Conservation (phyloP, 2,797 vertebrate genomes). For the Takifugu ocellatus region DNA sequence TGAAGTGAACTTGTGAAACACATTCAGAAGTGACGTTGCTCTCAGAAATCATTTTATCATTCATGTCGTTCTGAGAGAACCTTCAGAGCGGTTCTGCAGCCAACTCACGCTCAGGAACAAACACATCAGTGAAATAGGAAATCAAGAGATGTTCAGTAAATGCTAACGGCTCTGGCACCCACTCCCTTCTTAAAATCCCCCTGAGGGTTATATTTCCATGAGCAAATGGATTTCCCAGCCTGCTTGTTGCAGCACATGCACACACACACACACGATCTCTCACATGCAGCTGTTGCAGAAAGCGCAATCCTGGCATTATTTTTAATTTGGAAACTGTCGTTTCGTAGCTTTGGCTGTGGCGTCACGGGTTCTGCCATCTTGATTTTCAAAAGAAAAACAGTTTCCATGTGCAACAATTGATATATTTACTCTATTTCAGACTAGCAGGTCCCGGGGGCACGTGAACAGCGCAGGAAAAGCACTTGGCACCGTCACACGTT, state of each 20-base stretch:
- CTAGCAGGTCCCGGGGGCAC: slow-evolving; percentile 35
- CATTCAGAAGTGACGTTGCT: slow-evolving; percentile 8
- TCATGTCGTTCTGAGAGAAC: slow-evolving; percentile 10
- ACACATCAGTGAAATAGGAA: slow-evolving; percentile 5
- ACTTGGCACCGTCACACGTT: slow-evolving; percentile 48
- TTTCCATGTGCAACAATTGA: background rate
- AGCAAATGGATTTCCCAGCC: slow-evolving; percentile 21
- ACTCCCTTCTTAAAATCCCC: background rate
- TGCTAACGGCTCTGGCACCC: background rate
- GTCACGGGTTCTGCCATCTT: background rate
- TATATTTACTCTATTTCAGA: slow-evolving; percentile 7
- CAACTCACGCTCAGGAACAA: slow-evolving; percentile 1
- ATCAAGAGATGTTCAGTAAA: background rate
- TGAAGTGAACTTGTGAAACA: slow-evolving; percentile 11
- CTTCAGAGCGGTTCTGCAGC: slow-evolving; percentile 4
- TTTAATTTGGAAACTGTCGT: background rate
- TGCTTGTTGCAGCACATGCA: background rate
- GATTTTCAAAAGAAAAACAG: background rate
- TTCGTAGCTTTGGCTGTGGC: background rate
- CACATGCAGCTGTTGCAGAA: background rate
- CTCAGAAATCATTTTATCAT: slow-evolving; percentile 25
- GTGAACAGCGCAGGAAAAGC: slow-evolving; percentile 53
- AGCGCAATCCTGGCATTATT: background rate
- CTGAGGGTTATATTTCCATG: background rate
- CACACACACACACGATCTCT: background rate